Conservation (phyloP, 2,888 invertebrate genomes). For the Xestia c-nigrum region DNA sequence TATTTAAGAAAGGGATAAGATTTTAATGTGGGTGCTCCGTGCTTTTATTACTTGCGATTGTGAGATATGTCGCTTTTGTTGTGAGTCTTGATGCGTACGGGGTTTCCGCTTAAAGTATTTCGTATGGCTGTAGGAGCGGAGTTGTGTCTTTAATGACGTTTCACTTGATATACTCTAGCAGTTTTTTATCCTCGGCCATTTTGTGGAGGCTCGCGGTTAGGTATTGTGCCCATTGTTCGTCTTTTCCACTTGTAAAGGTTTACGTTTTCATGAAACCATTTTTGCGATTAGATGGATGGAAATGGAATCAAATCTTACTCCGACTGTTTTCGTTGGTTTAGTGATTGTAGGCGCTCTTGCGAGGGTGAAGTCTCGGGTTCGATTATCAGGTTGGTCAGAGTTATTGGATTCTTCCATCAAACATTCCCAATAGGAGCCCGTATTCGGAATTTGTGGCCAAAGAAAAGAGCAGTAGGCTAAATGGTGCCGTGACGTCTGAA, state of each 20-base stretch:
- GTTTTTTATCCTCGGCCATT: constrained; percentile 70
- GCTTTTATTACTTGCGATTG: constrained; percentile 89
- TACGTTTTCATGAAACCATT: constrained; percentile 10
- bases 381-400: neutral
- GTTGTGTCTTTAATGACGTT: constrained; percentile 83
- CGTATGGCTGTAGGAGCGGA: constrained; percentile 82
- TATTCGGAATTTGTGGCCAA: neutral
- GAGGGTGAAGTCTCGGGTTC: neutral
- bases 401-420: neutral
- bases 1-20: constrained; percentile 91
- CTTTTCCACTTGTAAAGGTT: constrained; percentile 32
- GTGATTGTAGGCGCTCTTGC: neutral
- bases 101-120: constrained; percentile 89
- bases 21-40: constrained; percentile 89
- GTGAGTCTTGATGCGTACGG: constrained; percentile 86
- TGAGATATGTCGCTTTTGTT: constrained; percentile 87
- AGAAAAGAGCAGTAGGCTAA: too few species aligned
- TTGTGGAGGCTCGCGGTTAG: constrained; percentile 63
- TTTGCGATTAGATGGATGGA: constrained; percentile 14
- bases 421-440: neutral
- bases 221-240: constrained; percentile 59
- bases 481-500: too few species aligned
- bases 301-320: neutral
- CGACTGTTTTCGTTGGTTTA: neutral
- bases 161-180: constrained; percentile 73